Evolutionary conservation across 30 jellyfish, hydroid and myxozoan genomes (phyloP).

Genomic region (Aurelia aurita): DNA sequence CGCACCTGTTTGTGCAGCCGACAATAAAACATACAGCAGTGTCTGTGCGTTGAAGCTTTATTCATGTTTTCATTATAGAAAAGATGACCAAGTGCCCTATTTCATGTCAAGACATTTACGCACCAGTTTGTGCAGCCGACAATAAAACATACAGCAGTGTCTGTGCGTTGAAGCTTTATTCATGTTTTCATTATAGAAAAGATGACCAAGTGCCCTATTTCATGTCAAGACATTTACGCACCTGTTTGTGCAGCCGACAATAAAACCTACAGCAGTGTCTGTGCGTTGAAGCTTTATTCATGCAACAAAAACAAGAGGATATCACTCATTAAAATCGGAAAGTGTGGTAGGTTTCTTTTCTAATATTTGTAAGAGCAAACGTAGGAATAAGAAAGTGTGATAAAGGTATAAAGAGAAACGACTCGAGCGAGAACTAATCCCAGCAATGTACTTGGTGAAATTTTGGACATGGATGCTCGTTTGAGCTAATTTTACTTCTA

Average conservation of each 20-base stretch:
- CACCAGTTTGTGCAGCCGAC: slow-evolving; percentile 85
- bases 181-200: slow-evolving; percentile 9
- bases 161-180: slow-evolving; percentile 55
- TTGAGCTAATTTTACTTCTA: no score
- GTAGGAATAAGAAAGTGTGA: no score
- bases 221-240: slow-evolving; percentile 82
- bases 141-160: slow-evolving; percentile 72
- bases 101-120: slow-evolving; percentile 72
- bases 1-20: slow-evolving; percentile 86
- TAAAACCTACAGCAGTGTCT: slow-evolving; percentile 78
- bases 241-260: slow-evolving; percentile 86
- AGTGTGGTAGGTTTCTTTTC: slow-evolving; percentile 76
- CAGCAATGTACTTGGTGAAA: no score
- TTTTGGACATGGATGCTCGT: no score
- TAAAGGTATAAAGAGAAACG: no score
- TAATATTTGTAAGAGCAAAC: no score
- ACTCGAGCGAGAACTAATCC: no score
- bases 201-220: slow-evolving; percentile 75
- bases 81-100: slow-evolving; percentile 69
- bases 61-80: slow-evolving; percentile 21
- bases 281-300: slow-evolving; percentile 68
- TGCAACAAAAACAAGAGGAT: slow-evolving; percentile 58
- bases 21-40: slow-evolving; percentile 70
- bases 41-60: slow-evolving; percentile 75
- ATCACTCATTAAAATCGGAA: slow-evolving; percentile 59